Conservation (phyloP, 2,113 vertebrate genomes). For the Emberiza fucata region DNA sequence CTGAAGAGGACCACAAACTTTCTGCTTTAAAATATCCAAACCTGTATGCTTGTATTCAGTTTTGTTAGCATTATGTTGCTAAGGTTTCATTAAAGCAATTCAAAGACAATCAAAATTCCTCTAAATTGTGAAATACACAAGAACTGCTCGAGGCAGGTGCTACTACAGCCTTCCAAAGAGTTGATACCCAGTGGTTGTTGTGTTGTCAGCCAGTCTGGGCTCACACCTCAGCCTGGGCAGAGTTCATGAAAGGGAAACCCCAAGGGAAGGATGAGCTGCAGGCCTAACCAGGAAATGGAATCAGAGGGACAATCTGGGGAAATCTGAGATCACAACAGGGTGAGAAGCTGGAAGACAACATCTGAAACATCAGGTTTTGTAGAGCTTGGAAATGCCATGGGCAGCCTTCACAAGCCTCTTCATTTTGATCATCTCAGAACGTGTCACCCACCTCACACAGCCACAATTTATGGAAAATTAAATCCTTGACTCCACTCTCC, state of each 20-base stretch:
- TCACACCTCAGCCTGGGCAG: background rate
- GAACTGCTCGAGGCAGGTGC: accelerated
- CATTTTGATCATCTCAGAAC: background rate
- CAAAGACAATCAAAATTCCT: background rate
- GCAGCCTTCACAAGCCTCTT: background rate
- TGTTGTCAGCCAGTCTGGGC: background rate
- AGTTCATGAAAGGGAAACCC: background rate
- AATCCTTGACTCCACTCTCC: background rate
- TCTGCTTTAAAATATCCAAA: background rate
- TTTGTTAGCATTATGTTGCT: background rate
- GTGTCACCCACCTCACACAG: background rate
- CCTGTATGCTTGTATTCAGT: background rate
- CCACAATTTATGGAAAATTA: background rate
- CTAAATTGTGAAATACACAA: background rate
- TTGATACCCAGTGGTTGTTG: background rate
- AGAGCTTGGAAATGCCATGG: background rate
- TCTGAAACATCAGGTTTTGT: background rate
- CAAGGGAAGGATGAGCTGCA: background rate
- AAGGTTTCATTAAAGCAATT: background rate
- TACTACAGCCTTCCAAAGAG: background rate
- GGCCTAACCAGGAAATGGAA: background rate
- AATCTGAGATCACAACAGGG: accelerated
- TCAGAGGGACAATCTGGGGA: background rate
- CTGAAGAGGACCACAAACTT: background rate
- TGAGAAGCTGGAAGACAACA: background rate